phyloP scores from a whole-genome alignment of 2,797 vertebrate genomes.

The Rhinogobio ventralis region DNA sequence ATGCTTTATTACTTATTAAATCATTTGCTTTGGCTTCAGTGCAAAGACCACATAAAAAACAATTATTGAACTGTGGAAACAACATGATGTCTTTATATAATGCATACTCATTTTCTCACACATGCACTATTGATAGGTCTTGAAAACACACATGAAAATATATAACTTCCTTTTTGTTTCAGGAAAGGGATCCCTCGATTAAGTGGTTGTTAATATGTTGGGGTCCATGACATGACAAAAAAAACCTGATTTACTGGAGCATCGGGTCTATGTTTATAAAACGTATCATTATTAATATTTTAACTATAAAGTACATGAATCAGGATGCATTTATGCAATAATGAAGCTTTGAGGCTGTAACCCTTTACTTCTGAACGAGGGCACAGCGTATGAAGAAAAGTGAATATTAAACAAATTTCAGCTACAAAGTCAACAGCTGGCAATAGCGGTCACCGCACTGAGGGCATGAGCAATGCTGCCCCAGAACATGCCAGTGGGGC shows the following conservation, averaged over 20 bases:
- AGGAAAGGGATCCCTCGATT: not conserved
- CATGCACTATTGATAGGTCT: not conserved
- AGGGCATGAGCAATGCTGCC: conserved; percentile 48
- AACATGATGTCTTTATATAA: not conserved
- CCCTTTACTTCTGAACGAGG: not conserved
- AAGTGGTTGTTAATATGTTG: not conserved
- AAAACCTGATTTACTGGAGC: not conserved
- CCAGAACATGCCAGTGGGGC: conserved; percentile 49
- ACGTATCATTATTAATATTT: not conserved
- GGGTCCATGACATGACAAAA: no score
- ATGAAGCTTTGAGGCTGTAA: conserved; percentile 8
- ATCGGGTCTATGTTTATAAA: not conserved
- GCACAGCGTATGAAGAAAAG: conserved; percentile 56
- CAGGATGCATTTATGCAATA: not conserved
- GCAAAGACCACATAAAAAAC: not conserved
- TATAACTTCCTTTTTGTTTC: not conserved
- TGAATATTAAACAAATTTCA: conserved; percentile 63
- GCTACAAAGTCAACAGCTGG: conserved; percentile 70
- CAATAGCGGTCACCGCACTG: conserved; percentile 42
- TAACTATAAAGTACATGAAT: not conserved
- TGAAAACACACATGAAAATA: conserved; percentile 1
- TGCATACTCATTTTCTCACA: not conserved
- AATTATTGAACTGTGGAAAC: not conserved
- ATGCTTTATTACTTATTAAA: not conserved
- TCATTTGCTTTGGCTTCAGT: not conserved